Conservation (phyloP, 1,140 invertebrate genomes). For the Nasonia giraulti region DNA sequence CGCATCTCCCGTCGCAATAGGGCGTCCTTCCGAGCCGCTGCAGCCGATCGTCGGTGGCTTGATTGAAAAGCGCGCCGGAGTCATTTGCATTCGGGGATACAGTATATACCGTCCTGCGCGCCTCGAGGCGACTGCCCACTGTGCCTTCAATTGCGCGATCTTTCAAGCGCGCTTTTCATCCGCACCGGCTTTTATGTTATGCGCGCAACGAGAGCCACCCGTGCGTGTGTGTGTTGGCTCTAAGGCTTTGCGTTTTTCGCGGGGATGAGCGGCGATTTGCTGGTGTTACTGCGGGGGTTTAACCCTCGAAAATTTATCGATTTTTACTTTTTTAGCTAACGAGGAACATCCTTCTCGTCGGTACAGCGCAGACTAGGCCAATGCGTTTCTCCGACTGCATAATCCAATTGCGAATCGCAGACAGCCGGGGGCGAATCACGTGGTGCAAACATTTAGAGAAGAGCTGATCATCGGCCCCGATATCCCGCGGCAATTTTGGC, state of each 20-base stretch:
- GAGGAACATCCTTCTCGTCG: no score
- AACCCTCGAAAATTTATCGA: neutral
- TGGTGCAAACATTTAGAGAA: slow-evolving; percentile 65
- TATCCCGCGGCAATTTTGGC: slow-evolving; percentile 60
- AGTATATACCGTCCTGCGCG: no score
- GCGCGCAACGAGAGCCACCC: neutral
- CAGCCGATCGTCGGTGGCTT: neutral
- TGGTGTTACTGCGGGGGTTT: neutral
- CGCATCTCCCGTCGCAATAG: neutral
- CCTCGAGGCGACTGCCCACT: slow-evolving; percentile 22
- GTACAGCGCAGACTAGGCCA: no score
- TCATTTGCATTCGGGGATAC: slow-evolving; percentile 40
- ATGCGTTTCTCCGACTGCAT: neutral
- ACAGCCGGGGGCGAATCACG: slow-evolving; percentile 68
- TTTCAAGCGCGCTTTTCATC: slow-evolving; percentile 10
- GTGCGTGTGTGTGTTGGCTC: no score
- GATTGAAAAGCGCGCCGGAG: slow-evolving; percentile 28
- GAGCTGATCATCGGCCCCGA: slow-evolving; percentile 58
- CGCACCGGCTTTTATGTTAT: neutral
- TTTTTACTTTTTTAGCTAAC: neutral
- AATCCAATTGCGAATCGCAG: slow-evolving; percentile 43
- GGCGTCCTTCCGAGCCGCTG: neutral
- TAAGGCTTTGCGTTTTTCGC: neutral
- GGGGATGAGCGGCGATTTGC: neutral
- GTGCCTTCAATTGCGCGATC: slow-evolving; percentile 20